These are phyloP conservation scores for Delphinus delphis DNA, from an alignment of 2,113 vertebrate genomes.

Conservation along the genomic window DNA sequence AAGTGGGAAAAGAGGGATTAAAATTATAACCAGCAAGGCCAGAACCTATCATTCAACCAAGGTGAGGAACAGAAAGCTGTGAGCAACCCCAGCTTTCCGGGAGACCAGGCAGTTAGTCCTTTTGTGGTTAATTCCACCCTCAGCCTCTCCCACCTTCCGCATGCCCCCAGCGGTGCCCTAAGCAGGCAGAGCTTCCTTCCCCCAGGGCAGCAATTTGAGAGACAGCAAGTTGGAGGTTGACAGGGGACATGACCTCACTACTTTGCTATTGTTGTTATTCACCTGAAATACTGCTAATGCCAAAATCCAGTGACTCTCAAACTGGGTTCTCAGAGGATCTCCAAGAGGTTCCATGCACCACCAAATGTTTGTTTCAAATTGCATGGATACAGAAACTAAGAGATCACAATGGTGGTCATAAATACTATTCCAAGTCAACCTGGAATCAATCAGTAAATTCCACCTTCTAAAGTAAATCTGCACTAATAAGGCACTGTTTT, in stretches of 20 bases:
- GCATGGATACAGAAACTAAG: background rate
- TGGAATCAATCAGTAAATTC: background rate
- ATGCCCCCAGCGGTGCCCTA: accelerated
- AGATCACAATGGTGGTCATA: background rate
- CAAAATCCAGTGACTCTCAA: background rate
- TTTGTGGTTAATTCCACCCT: background rate
- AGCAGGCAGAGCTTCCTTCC: too few species aligned
- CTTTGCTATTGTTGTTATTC: background rate
- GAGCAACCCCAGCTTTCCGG: background rate
- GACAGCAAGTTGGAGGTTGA: background rate
- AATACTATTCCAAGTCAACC: background rate
- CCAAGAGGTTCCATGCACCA: too few species aligned
- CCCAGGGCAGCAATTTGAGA: background rate
- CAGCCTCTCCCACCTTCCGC: too few species aligned
- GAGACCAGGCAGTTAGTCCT: background rate
- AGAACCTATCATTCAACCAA: background rate
- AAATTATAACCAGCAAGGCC: background rate
- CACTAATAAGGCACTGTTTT: background rate
- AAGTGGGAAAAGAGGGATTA: background rate
- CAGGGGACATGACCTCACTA: background rate
- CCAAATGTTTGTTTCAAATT: background rate
- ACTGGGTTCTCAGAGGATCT: background rate
- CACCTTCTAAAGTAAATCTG: background rate
- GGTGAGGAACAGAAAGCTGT: background rate
- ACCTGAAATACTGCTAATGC: background rate